Evolutionary conservation across 2,888 invertebrate species (phyloP), one percentile per base, ranked within the genome.

Genomic region (Tetrapedia diversipes): DNA sequence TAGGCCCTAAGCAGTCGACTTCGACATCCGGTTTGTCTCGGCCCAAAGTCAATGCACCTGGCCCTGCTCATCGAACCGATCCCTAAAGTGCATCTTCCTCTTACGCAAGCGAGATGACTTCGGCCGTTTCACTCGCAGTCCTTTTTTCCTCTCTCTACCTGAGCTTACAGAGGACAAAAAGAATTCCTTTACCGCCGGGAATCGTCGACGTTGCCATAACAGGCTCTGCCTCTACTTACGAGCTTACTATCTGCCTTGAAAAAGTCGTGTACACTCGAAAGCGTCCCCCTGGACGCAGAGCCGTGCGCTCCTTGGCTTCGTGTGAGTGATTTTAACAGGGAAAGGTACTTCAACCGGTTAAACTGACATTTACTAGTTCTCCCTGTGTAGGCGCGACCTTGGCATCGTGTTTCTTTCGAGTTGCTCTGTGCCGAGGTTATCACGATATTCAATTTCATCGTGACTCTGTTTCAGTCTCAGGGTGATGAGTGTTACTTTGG

Each of bases 31-130:
- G 86, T 86, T 86, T 81, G 83, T 73, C 71, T 75, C 66, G 66
- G 71, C 70, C 73, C 82, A 71, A 84, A 87, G 88, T 88, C 84
- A 86, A 86, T 84, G 86, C 85, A 86, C 88, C 84, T 86, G 85
- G 86, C 57, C 81, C 77, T 67, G 57, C 77, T 65, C 70, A 51
- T 54, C 83, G 72, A 69, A 49, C 69, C 74, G 65, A 83, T 77
- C 81, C 74, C 53, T 73, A 63, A 79, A 77, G 69, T 63, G 64
- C 67, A 70, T 83, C 77, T 79, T 71, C 57, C 56, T 81, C 77
- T 81, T 81, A 77, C 79, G 74, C 83, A 83, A 83, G 81, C 56
- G 51, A 57, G 51, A 60, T 54, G 54, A 41, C 45, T 39, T 19
- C 53, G 49, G 14, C 56, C 47, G n/a, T 66, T 68, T 77, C 68